phyloP scores from a whole-genome alignment of 2,113 vertebrate genomes.

The Rhodinocichla rosea region DNA sequence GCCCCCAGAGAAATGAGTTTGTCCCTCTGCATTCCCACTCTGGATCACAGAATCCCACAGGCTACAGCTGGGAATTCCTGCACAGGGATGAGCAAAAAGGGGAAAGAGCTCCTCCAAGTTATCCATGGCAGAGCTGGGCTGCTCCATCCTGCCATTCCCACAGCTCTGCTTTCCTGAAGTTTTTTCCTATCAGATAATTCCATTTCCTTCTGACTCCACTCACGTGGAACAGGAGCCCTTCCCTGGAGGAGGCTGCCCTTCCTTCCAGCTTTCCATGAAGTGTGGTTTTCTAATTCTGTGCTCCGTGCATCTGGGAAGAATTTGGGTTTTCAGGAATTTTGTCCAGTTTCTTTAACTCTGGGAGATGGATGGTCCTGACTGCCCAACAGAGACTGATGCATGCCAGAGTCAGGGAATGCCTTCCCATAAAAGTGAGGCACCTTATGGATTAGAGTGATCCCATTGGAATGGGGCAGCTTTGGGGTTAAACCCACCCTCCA shows the following conservation, averaged over 20 bases:
- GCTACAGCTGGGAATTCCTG: not conserved
- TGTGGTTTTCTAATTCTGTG: conserved; percentile 7
- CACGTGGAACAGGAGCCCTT: not conserved
- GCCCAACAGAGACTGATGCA: not conserved
- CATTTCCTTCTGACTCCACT: not conserved
- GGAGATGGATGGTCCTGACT: not conserved
- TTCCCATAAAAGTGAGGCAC: not conserved
- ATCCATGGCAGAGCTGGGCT: not conserved
- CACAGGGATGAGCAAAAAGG: not conserved
- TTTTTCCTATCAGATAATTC: not conserved
- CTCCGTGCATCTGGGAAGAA: not conserved
- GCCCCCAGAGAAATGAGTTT: not conserved
- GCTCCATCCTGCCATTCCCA: not conserved
- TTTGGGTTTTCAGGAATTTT: not conserved
- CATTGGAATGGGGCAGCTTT: not conserved
- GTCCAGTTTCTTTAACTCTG: not conserved
- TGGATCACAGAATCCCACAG: not conserved
- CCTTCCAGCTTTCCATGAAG: not conserved
- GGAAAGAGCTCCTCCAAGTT: not conserved
- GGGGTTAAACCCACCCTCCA: not conserved
- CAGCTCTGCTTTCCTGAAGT: not conserved
- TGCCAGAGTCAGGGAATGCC: not conserved
- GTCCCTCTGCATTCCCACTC: not conserved
- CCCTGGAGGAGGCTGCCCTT: not conserved
- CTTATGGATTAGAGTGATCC: not conserved